Evolutionary conservation across 2,888 invertebrate species (phyloP), one percentile per base, ranked within the genome.

Genomic region (Notodonta ziczac): DNA sequence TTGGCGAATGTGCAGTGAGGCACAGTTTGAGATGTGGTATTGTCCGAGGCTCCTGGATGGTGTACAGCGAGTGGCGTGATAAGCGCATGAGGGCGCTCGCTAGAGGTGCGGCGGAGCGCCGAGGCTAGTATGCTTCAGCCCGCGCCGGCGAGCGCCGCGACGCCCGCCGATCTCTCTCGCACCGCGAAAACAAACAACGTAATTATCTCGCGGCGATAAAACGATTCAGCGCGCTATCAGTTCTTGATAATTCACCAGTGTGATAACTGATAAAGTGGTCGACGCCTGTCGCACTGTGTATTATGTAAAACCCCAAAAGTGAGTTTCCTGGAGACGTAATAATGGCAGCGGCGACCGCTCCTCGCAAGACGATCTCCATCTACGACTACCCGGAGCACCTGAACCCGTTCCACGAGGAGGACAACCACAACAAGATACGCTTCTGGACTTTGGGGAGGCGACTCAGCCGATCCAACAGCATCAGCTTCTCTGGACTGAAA

Each of bases 351-450:
- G 86, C 87, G 86, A 88, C 92, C 67, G 86, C 83, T 69, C 81
- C 91, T 61, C 91, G 94, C 73, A 94, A 94, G 83, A 86, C 92
- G 50, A 74, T 92, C 70, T 95, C 96, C 57, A 94, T 96, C 75
- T 94, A 96, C 83, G 95, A 96, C 84, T 97, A 97, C 85, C 97
- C 97, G 55, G 96, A 96, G 80, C 96, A 96, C 84, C 91, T 97
- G 69, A 97, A 97, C 88, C 97, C 97, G 32, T 97, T 97, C 85
- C 95, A 95, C 69, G 96, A 96, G 74, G 96, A 95, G 59, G 95
- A 95, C 70, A 94, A 95, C 82, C 95, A 95, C 79, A 95, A 94
- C 78, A 94, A 94, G 77, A 91, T 95, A 67, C 85, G 95, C 59
- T 95, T 95, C 83, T 95, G 95, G 95, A 94, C 94, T 24, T 87